Base-by-base conservation (phyloP, 2,113 vertebrate genomes). In the Galeopterus variegatus region DNA sequence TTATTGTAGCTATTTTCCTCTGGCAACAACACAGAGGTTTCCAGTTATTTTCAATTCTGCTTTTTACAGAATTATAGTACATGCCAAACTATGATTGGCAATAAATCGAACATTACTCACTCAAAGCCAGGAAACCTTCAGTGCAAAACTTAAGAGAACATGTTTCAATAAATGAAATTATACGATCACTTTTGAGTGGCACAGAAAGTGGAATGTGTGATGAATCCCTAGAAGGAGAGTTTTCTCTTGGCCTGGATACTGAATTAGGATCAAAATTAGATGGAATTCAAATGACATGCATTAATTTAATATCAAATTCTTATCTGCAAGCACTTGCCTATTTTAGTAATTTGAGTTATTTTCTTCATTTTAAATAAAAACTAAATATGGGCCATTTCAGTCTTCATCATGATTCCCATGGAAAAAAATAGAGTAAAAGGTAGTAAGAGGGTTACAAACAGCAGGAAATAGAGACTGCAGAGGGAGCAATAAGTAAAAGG, bases 41-140 rank as follows among this genome's bases (percentile, higher is more conserved):
- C 14, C 87, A 90, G 54, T 79, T 92, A 76, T 65, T 97, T 96
- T 88, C 72, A n/a, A 95, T 92, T 92, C 80, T 65, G 13, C n/a
- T 52, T 85, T 96, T 91, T 89, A 70, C 31, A 76, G 82, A 83
- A 90, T 87, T 70, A 84, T 33, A 60, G 58, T 80, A 36, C 58
- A 75, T 92, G 41, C 65, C 79, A 94, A 76, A 77, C 28, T 91
- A 56, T 48, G 62, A 94, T 33, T 96, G 72, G 82, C 77, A 93
- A 75, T 94, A 96, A 84, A 97, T 96, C 82, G 94, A 92, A 76
- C 8, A 69, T 76, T 93, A 56, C 33, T 94, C 88, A 72, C 81
- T 94, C 18, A 91, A 48, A 83, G 69, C 79, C 89, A 96, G 2
- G 58, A 12, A 93, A 77, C n/a, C 52, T 64, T 90, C 54, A 84